Evolutionary conservation across 2,113 vertebrate species (phyloP), one percentile per base, ranked within the genome.

Genomic region (Epinephelus moara): DNA sequence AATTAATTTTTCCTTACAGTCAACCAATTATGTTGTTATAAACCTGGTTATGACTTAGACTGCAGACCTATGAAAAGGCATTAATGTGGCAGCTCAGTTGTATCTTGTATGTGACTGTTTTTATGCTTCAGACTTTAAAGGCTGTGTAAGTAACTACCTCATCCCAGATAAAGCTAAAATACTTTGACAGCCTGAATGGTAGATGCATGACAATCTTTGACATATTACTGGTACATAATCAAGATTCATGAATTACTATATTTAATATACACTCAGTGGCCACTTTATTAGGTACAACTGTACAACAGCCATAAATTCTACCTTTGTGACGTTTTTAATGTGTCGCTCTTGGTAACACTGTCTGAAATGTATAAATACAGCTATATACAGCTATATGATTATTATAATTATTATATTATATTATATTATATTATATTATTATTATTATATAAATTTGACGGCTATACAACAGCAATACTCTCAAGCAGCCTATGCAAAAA

Each of bases 81-180:
- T 80, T 57, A 5, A 69, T 62, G 15, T 61, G 23, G 15, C 4
- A 19, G 37, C 27, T 59, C 30, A 50, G 27, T 50, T 15, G 33
- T 37, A 23, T 27, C 37, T 33, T 76, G 56, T 49, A 70, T 19
- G 40, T 82, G 80, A 82, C 71, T 63, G 45, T 27, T 80, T 63
- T 27, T 52, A 27, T 42, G 14, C 66, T 70, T 4, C 47, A 62
- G 47, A 13, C 45, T 62, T 7, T 74, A 33, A 15, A 13, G 27
- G 3, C 25, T n/a, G 25, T 6, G 37, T 49, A 4, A 47, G 18
- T 2, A 10, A 11, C 42, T 45, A 2, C 8, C 42, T 45, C 42
- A 45, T 45, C 10, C 6, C 33, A 37, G 8, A 45, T 10, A 45
- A 45, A 45, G 8, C 42, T 45, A 1, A 15, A n/a, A 42, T 21